A percentile compares a stretch with the other conserved stretches of the same genome.
Evolutionary conservation across 1,140 invertebrate genomes (phyloP).

Genomic region (Branchinecta lynchi): DNA sequence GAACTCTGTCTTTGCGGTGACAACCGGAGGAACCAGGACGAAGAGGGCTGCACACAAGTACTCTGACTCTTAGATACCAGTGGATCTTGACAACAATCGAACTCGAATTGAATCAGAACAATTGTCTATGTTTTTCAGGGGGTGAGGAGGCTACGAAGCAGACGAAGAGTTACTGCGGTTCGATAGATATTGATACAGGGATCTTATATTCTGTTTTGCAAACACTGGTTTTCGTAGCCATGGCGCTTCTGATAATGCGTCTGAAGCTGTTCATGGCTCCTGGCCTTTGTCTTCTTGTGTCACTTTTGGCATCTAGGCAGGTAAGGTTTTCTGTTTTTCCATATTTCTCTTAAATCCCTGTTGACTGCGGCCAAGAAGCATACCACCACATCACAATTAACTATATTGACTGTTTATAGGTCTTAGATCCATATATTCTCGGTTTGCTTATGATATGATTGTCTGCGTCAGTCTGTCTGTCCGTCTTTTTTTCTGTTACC

Average conservation of each 20-base stretch:
- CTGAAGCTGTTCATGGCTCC: conserved; percentile 67
- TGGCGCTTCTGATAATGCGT: conserved; percentile 66
- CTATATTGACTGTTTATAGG: conserved; percentile 8
- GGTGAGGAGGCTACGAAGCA: no score
- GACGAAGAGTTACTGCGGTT: no score
- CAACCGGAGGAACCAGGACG: no score
- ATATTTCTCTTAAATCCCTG: conserved; percentile 13
- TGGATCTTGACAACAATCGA: no score
- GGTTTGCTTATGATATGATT: conserved; percentile 15
- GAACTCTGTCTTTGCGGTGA: no score
- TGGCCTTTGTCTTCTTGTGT: conserved; percentile 54
- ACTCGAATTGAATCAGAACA: no score
- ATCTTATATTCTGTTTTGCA: conserved; percentile 30
- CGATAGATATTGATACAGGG: no score
- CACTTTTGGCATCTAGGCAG: conserved; percentile 40
- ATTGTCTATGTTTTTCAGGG: no score
- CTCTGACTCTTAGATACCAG: no score
- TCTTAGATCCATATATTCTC: conserved; percentile 13
- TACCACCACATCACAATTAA: conserved; percentile 11
- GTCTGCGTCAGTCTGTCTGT: conserved; percentile 26
- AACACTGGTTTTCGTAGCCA: conserved; percentile 45
- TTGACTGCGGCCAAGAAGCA: background rate
- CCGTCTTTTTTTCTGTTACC: conserved; percentile 24
- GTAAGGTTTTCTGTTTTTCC: conserved; percentile 25
- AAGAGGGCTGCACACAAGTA: no score